Percentiles rank a stretch among this genome's conserved stretches.
Conservation (phyloP, 2,888 invertebrate genomes). For the Tenthredo amoena region DNA sequence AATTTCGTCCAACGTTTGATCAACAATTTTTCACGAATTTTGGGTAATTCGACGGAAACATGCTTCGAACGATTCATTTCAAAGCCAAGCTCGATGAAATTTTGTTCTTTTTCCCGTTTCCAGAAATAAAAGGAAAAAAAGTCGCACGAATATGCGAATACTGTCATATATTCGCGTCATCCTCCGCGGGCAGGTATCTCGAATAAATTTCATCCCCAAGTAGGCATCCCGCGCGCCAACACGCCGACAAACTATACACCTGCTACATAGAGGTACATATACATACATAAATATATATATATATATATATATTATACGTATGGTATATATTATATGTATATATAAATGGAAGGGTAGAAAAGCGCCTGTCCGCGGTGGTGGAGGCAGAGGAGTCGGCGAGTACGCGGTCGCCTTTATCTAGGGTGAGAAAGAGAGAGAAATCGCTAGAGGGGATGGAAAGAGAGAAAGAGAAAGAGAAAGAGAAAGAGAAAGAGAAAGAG, state of each 20-base stretch:
- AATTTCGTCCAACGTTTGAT: no score
- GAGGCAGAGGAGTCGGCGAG: slow-evolving; percentile 29
- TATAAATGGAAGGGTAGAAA: background rate
- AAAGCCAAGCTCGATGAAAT: no score
- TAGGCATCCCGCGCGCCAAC: background rate
- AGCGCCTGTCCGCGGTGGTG: slow-evolving; percentile 17
- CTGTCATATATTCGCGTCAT: background rate
- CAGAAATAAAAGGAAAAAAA: background rate
- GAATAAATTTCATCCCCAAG: slow-evolving; percentile 26
- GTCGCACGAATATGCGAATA: no score
- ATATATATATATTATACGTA: background rate
- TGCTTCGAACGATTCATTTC: no score
- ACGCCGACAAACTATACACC: slow-evolving; percentile 10
- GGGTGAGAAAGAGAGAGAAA: slow-evolving; percentile 53
- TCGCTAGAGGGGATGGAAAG: slow-evolving; percentile 14
- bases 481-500: slow-evolving; percentile 28
- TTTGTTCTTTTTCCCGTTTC: background rate
- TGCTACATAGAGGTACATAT: background rate
- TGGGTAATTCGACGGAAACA: no score
- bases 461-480: slow-evolving; percentile 55
- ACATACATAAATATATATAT: slow-evolving; percentile 5
- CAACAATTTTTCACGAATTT: no score
- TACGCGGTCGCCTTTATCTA: background rate
- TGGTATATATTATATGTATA: background rate
- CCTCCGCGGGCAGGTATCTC: background rate